Evolutionary conservation across 1,140 invertebrate genomes (phyloP), one percentile per base, ranked within the genome.

Genomic region (Chelonus insularis): DNA sequence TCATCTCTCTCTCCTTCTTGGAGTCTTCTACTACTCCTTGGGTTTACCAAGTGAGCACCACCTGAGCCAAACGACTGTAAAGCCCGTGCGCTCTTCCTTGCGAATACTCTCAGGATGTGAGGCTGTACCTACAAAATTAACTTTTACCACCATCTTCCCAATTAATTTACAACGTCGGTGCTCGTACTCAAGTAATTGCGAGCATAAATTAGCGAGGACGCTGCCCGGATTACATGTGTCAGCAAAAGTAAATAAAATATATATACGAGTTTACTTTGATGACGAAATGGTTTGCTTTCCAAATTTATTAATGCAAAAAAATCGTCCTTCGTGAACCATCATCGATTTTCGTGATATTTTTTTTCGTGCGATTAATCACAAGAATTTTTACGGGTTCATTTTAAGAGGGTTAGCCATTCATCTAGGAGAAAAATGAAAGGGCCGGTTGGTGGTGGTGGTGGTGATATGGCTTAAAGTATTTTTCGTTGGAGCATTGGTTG

Each of bases 111-210:
- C 5, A 21, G 20, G 18, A 36, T 34, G 16, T 34, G 51, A 36
- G 51, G n/a, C 34, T 52, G 16, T 37, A 52, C 59, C 70, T 72
- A 75, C 70, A 67, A 77, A 79, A 78, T 79, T 79, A 79, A 79
- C 76, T 78, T 77, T 79, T 77, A 78, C 76, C 74, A 74, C 70
- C 74, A 67, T 73, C 75, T 74, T 76, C 70, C 74, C 74, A 76
- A 79, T 79, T 79, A 79, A 79, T 79, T 79, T 77, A 72, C 73
- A 77, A 62, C 54, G 67, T 60, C 37, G 23, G 68, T 51, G 21
- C 62, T 51, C 60, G 62, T 63, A 61, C 67, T 65, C 67, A 56
- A 67, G 68, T 78, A 79, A 79, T 79, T 77, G 70, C 73, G 60
- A 65, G 71, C 70, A 75, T 78, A 77, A 79, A 77, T 79, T 75